Percentiles rank a stretch among this genome's conserved stretches.
phyloP scores from a whole-genome alignment of 2,888 invertebrate genomes.

The Torymus auratus region DNA sequence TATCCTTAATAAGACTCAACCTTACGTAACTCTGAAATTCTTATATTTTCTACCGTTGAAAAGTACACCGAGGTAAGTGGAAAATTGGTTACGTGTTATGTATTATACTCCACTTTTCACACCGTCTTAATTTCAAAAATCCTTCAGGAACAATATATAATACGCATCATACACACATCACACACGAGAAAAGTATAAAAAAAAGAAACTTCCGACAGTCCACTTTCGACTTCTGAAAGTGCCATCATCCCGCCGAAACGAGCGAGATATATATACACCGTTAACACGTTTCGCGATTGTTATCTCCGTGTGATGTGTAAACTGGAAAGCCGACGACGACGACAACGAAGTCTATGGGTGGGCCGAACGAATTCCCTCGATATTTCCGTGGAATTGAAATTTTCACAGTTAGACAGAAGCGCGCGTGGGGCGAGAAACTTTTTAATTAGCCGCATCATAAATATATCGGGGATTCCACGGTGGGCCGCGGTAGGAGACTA shows the following conservation, averaged over 20 bases:
- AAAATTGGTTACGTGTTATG: too few species aligned
- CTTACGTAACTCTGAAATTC: too few species aligned
- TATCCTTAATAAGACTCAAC: too few species aligned
- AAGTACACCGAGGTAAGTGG: too few species aligned
- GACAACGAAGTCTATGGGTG: not conserved
- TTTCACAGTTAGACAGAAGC: not conserved
- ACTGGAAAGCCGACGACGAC: too few species aligned
- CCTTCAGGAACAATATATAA: not conserved
- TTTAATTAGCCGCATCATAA: too few species aligned
- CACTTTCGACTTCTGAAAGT: constrained; percentile 14
- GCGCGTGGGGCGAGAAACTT: too few species aligned
- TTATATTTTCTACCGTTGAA: too few species aligned
- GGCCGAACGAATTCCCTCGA: constrained; percentile 19
- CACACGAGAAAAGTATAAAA: not conserved
- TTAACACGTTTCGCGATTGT: constrained; percentile 48
- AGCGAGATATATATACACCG: constrained; percentile 28
- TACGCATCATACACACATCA: constrained; percentile 16
- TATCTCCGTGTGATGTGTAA: constrained; percentile 20
- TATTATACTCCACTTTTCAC: not conserved
- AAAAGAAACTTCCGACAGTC: constrained; percentile 8
- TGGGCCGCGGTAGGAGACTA: too few species aligned
- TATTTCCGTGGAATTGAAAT: constrained; percentile 22
- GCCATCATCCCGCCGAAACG: constrained; percentile 15
- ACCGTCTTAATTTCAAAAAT: constrained; percentile 17
- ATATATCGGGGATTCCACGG: too few species aligned